These are phyloP conservation scores for Pseudochirops cupreus DNA, from an alignment of 2,797 vertebrate species.

Conservation along the genomic window DNA sequence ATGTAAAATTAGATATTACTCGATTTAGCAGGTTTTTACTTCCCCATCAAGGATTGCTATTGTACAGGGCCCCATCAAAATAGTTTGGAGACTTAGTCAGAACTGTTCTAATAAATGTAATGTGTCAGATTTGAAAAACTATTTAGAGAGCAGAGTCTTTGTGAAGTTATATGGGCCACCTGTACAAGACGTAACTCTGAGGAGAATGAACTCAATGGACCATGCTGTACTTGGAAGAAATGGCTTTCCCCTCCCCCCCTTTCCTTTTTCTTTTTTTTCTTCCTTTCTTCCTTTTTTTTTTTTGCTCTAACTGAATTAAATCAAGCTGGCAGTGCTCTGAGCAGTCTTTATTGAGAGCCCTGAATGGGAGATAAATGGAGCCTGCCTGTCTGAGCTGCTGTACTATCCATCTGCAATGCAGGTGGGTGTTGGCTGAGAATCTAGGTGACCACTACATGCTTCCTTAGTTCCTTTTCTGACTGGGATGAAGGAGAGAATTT, in stretches of 20 bases:
- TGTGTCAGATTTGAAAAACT: conserved; percentile 76
- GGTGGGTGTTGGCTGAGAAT: not conserved
- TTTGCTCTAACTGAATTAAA: conserved; percentile 32
- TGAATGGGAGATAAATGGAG: not conserved
- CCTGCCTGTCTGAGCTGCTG: conserved; percentile 8
- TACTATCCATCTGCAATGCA: conserved; percentile 17
- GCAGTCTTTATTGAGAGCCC: conserved; percentile 33
- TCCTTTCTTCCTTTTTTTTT: not conserved
- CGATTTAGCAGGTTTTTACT: conserved; percentile 74
- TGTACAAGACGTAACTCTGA: conserved; percentile 71
- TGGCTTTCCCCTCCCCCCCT: conserved; percentile 15
- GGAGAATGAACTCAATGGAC: conserved; percentile 71
- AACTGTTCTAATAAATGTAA: conserved; percentile 78
- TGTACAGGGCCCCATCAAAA: conserved; percentile 76
- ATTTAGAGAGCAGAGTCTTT: conserved; percentile 68
- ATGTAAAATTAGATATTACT: conserved; percentile 50
- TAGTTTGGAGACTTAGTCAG: conserved; percentile 82
- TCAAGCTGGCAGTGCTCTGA: conserved; percentile 33
- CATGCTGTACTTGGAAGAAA: conserved; percentile 61
- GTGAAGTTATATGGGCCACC: conserved; percentile 72
- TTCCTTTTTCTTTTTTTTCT: not conserved
- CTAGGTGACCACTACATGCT: conserved; percentile 15
- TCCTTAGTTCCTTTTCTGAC: conserved; percentile 35
- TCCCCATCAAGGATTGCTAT: conserved; percentile 75
- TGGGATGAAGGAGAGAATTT: not conserved